A percentile compares a stretch with the other conserved stretches of the same genome.
Evolutionary conservation across 1,140 invertebrate genomes (phyloP).

Genomic region (Solenopsis invicta): DNA sequence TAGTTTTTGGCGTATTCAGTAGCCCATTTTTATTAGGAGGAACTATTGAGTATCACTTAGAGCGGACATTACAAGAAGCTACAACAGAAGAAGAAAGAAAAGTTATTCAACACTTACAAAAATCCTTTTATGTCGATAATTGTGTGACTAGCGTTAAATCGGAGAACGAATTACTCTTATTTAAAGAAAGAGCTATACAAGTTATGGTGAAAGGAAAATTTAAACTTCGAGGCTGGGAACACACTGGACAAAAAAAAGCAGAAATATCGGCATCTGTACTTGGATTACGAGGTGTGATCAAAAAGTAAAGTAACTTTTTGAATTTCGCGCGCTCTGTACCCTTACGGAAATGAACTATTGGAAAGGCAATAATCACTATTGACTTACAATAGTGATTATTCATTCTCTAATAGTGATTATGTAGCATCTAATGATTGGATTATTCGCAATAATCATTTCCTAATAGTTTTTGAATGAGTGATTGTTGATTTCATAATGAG

Average conservation of each 20-base stretch:
- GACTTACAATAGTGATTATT: no score
- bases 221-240: constrained; percentile 78
- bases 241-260: not conserved
- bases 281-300: no score
- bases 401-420: no score
- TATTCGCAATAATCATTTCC: no score
- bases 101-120: constrained; percentile 48
- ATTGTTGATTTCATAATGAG: no score
- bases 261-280: not conserved
- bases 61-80: not conserved
- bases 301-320: no score
- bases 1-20: not conserved
- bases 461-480: no score
- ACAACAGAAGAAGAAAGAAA: not conserved
- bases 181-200: not conserved
- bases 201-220: constrained; percentile 70
- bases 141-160: constrained; percentile 62
- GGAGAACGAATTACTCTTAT: not conserved
- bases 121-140: constrained; percentile 58
- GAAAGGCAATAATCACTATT: no score
- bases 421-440: no score
- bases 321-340: no score
- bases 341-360: no score
- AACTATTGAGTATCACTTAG: not conserved
- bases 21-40: not conserved